These are phyloP conservation scores for Tichodroma muraria DNA, from an alignment of 2,113 vertebrate species.

Conservation along the genomic window DNA sequence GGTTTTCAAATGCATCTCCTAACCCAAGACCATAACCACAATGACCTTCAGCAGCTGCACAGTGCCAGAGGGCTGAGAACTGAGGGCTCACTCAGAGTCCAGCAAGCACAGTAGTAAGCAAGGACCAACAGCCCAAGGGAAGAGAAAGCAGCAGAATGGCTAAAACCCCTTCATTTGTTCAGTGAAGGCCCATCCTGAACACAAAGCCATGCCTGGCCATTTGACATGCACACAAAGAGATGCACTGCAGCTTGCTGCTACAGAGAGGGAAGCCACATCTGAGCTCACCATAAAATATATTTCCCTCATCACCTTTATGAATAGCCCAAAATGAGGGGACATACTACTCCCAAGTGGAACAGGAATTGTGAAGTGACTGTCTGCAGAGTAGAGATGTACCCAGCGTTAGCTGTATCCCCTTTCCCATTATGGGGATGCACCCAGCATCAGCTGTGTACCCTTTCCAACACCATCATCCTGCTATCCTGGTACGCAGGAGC, in stretches of 20 bases:
- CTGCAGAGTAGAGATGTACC: not conserved
- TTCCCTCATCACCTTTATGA: not conserved
- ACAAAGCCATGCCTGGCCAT: not conserved
- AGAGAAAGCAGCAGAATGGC: not conserved
- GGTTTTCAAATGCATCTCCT: not conserved
- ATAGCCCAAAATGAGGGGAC: not conserved
- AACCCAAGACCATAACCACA: not conserved
- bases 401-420: not conserved
- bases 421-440: not conserved
- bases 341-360: accelerated
- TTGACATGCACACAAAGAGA: accelerated
- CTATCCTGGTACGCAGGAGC: not conserved
- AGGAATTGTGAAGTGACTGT: not conserved
- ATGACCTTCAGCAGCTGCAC: constrained; percentile 1
- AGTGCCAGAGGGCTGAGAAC: not conserved
- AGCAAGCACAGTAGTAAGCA: not conserved
- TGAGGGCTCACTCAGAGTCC: accelerated
- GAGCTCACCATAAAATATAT: not conserved
- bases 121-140: not conserved
- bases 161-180: not conserved
- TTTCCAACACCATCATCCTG: not conserved
- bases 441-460: not conserved
- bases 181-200: not conserved
- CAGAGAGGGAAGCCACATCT: not conserved
- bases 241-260: not conserved